phyloP scores from a whole-genome alignment of 2,888 invertebrate species.

The Drosophila anomalata region DNA sequence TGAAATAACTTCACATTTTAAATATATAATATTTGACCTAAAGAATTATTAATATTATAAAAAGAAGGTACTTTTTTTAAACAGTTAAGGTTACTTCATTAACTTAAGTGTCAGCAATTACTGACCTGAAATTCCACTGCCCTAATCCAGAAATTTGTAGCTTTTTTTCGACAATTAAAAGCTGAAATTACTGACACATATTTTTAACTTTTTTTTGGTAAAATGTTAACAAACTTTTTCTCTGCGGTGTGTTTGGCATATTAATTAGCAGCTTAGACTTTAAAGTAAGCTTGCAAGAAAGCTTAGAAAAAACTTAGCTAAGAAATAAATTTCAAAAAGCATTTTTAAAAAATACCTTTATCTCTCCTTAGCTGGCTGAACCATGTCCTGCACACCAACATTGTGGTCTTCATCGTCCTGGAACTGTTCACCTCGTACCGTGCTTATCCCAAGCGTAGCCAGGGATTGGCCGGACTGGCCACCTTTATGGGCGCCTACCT shows the following conservation, averaged over 20 bases:
- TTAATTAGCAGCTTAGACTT: background rate
- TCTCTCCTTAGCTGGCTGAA: slow-evolving; percentile 89
- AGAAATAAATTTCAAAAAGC: background rate
- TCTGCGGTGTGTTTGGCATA: background rate
- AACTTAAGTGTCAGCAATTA: background rate
- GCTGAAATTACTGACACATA: background rate
- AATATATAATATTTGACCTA: background rate
- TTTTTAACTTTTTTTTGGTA: background rate
- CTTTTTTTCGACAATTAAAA: slow-evolving; percentile 1
- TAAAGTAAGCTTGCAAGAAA: background rate
- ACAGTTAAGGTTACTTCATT: background rate
- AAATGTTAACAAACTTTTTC: background rate
- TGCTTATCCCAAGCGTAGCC: slow-evolving; percentile 89
- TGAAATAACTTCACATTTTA: too few species aligned
- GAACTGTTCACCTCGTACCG: slow-evolving; percentile 91
- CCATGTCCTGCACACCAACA: slow-evolving; percentile 95
- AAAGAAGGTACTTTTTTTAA: background rate
- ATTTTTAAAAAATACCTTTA: background rate
- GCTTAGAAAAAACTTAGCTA: background rate
- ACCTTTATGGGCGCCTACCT: slow-evolving; percentile 89
- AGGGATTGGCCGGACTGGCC: slow-evolving; percentile 87
- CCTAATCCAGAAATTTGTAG: background rate
- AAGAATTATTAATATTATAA: background rate
- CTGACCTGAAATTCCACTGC: background rate
- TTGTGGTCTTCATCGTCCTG: slow-evolving; percentile 90